Evolutionary conservation across 2,113 vertebrate species (phyloP), one percentile per base, ranked within the genome.

Genomic region (Bombycilla garrulus): DNA sequence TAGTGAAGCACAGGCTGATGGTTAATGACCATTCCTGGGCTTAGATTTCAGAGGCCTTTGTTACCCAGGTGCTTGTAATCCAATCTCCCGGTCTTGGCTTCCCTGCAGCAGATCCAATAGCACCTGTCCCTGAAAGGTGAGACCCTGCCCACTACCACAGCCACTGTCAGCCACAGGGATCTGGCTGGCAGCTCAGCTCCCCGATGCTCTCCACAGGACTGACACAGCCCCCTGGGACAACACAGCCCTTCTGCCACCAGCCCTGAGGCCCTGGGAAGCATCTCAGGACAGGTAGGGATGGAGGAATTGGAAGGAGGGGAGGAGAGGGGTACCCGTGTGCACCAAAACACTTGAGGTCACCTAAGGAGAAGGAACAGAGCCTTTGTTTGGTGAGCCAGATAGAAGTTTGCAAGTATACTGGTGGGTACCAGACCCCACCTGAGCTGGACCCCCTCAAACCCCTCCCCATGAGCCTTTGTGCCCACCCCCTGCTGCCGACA

Each of bases 41-140:
- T 95, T 96, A 36, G 13, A 42, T 97, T 96, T 96, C 96, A 9
- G 47, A 70, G 61, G 42, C n/a, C 66, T 78, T 95, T 93, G 95
- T 97, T 92, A 72, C 47, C 67, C 3, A 2, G 64, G 54, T 71
- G 56, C 73, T 58, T 48, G 97, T 91, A 97, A 97, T 79, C 28
- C 83, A 80, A 97, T 76, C 96, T 60, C 35, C 29, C 6, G 11
- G 71, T 82, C 47, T 82, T 93, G 93, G 81, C 93, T 96, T 94
- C 96, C 81, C 15, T 2, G 61, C 45, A 58, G 89, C 89, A 89
- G 90, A 95, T 95, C 92, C 28, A 26, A 80, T 97, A 87, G 90
- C 91, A 2, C 38, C 81, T 74, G 71, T 78, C 38, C 81, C 83
- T 95, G 97, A 96, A 97, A 97, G 56, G 78, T 91, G 96, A 97